Evolutionary conservation across 2,888 invertebrate genomes (phyloP), one percentile per base, ranked within the genome.

Genomic region (Altica lythri): DNA sequence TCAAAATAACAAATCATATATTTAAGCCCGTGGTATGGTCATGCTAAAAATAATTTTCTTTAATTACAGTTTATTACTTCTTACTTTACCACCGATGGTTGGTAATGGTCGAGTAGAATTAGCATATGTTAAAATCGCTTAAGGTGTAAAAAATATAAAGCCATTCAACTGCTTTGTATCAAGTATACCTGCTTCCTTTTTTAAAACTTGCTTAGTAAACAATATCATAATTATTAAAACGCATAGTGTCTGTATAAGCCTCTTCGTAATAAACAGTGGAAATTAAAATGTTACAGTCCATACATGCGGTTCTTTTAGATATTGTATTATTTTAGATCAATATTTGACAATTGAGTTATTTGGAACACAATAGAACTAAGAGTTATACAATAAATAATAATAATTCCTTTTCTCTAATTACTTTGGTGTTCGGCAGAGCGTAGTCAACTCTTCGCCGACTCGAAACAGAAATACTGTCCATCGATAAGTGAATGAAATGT

Each of bases 1-100:
- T 77, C 76, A 76, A 76, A 76, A 74, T 74, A 75, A 75, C 75
- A 73, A 76, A 76, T 76, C 75, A 71, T 74, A 73, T 72, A 71
- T 73, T 72, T 73, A 72, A 70, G 70, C 71, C 68, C 67, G 69
- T 67, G 70, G 72, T 73, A 69, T 67, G 66, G 67, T 62, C 65
- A 68, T 68, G 72, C 74, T 73, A 73, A 75, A 75, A 75, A 75
- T 75, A 74, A 74, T 73, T 71, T 68, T 68, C 73, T 75, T 73
- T 76, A 75, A 76, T 76, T 76, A 74, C 72, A 69, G 73, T 76
- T 75, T 75, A 75, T 75, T 75, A 70, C 66, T 62, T 40, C 40
- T 40, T 40, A 57, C 62, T 62, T 67, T 67, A 67, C 64, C 67
- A 65, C 63, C 66, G 60, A 57, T 49, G 60, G 50, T 47, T 53